Conservation (phyloP, 1,140 invertebrate genomes). For the Drosophila equinoxialis region DNA sequence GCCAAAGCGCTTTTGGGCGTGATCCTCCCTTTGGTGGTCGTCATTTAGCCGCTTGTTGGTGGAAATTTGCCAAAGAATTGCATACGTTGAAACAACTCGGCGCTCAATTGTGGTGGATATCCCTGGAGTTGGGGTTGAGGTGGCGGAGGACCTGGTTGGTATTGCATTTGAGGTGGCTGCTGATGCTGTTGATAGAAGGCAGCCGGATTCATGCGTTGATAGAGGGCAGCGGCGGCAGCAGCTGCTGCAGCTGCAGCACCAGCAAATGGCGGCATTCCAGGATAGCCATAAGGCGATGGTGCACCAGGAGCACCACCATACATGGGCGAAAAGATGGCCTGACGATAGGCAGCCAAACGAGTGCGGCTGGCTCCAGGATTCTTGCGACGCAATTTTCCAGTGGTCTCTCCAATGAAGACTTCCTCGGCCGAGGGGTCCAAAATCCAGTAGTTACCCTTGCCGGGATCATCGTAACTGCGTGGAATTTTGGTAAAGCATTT, state of each 20-base stretch:
- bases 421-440: slow-evolving; percentile 96
- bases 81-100: slow-evolving; percentile 78
- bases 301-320: slow-evolving; percentile 41
- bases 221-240: slow-evolving; percentile 74
- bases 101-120: slow-evolving; percentile 59
- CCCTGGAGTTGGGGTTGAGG: slow-evolving; percentile 47
- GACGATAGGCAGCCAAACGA: slow-evolving; percentile 93
- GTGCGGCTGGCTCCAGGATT: slow-evolving; percentile 93
- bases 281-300: slow-evolving; percentile 60
- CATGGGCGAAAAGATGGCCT: slow-evolving; percentile 85
- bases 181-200: slow-evolving; percentile 53
- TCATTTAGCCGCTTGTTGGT: slow-evolving; percentile 56
- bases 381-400: slow-evolving; percentile 95
- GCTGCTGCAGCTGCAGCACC: slow-evolving; percentile 64
- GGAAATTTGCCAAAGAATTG: slow-evolving; percentile 80
- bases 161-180: slow-evolving; percentile 59
- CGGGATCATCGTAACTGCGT: slow-evolving; percentile 95
- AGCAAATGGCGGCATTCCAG: slow-evolving; percentile 65
- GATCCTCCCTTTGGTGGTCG: not conserved
- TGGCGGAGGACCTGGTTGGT: slow-evolving; percentile 36
- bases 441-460: slow-evolving; percentile 99
- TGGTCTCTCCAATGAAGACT: slow-evolving; percentile 98
- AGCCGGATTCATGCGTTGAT: slow-evolving; percentile 74
- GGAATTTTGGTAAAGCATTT: slow-evolving; percentile 99
- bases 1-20: slow-evolving; percentile 70